Evolutionary conservation across 2,113 vertebrate genomes (phyloP).

Genomic region (Catharus fuscescens): DNA sequence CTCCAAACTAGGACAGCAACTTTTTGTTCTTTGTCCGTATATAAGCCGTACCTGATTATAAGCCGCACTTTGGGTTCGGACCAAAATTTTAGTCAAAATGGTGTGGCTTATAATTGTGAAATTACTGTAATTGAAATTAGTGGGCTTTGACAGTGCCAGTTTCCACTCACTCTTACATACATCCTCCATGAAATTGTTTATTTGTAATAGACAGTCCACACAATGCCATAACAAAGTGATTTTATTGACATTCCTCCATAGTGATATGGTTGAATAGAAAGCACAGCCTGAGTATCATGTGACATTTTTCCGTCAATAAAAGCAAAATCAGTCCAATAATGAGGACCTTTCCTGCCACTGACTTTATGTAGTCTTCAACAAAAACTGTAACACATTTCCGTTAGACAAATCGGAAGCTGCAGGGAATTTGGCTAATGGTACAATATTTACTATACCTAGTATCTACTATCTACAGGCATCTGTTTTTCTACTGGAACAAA

Average conservation of each 20-base stretch:
- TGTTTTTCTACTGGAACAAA: constrained; percentile 71
- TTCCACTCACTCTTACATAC: not conserved
- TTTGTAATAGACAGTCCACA: constrained; percentile 68
- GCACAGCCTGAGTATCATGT: constrained; percentile 86
- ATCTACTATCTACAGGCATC: constrained; percentile 71
- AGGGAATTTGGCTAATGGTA: constrained; percentile 74
- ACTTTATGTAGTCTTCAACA: constrained; percentile 73
- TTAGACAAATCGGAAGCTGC: constrained; percentile 73
- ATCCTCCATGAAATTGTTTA: not conserved
- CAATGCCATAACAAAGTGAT: constrained; percentile 83
- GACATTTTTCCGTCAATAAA: constrained; percentile 77
- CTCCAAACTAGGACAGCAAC: too few relatives aligned
- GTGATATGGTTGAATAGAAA: constrained; percentile 82
- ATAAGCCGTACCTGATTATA: too few relatives aligned
- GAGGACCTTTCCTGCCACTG: constrained; percentile 75
- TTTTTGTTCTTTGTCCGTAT: too few relatives aligned
- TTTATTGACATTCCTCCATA: constrained; percentile 91
- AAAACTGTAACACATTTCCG: constrained; percentile 65
- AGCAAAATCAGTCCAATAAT: constrained; percentile 77
- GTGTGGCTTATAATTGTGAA: too few relatives aligned
- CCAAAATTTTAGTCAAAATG: too few relatives aligned
- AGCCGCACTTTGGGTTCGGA: too few relatives aligned
- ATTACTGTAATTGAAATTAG: not conserved
- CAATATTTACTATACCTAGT: constrained; percentile 72
- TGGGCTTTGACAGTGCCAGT: not conserved